phyloP scores from a whole-genome alignment of 2,797 vertebrate species.

The Periparus ater region DNA sequence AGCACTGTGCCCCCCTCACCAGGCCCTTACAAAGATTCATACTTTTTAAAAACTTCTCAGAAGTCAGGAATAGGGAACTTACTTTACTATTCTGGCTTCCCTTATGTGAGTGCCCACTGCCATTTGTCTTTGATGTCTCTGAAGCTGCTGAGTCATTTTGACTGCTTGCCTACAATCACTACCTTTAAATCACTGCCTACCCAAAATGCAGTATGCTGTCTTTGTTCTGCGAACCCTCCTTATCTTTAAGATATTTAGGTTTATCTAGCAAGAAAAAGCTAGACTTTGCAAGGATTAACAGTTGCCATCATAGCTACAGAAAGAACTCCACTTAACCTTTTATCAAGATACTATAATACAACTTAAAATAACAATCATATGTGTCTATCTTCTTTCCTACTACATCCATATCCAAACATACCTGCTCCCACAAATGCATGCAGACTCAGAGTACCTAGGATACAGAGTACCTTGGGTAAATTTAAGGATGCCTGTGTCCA shows the following conservation, averaged over 20 bases:
- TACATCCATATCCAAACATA: neutral
- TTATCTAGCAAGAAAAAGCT: neutral
- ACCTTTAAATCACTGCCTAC: neutral
- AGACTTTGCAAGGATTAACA: neutral
- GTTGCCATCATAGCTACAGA: neutral
- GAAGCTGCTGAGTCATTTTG: neutral
- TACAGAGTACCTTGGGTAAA: neutral
- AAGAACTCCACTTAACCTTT: neutral
- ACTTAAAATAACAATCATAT: neutral
- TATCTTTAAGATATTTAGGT: neutral
- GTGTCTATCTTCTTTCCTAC: neutral
- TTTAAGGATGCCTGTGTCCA: neutral
- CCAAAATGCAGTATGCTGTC: neutral
- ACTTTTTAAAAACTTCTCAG: neutral
- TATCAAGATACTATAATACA: neutral
- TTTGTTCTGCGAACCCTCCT: neutral
- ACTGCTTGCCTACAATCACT: neutral
- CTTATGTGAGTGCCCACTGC: neutral
- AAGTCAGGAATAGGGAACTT: neutral
- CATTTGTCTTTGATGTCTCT: neutral
- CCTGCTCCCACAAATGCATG: neutral
- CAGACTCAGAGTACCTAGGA: neutral
- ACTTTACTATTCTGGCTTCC: neutral
- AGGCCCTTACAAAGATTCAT: neutral
- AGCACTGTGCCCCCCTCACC: fast-evolving